Evolutionary conservation across 2,888 invertebrate genomes (phyloP).

Genomic region (Brachynemurus nebulosus): DNA sequence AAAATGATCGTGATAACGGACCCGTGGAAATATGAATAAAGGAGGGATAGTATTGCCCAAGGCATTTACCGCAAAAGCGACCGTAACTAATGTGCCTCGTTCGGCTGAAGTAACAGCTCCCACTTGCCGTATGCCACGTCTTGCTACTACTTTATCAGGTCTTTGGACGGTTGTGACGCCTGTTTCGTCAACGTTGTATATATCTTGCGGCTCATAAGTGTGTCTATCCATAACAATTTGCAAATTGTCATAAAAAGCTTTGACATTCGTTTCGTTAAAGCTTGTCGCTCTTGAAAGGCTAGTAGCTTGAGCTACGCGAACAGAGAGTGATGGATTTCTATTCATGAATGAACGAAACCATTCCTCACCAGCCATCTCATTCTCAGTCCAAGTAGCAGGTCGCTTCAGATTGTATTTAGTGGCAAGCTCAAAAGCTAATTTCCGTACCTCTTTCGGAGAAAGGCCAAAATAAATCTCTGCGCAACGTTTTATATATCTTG

Average conservation of each 20-base stretch:
- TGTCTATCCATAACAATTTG: constrained; percentile 10
- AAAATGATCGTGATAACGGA: constrained; percentile 21
- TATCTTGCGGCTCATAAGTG: constrained; percentile 11
- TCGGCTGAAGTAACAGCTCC: constrained; percentile 20
- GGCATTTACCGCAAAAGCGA: not conserved
- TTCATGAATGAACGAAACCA: constrained; percentile 10
- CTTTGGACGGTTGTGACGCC: constrained; percentile 18
- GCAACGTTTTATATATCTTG: no score
- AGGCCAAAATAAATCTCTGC: no score
- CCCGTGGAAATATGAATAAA: constrained; percentile 26
- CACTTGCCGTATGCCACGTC: constrained; percentile 6
- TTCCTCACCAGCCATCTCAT: no score
- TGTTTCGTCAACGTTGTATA: constrained; percentile 17
- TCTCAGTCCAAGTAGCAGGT: no score
- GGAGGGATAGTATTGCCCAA: not conserved
- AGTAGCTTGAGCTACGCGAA: constrained; percentile 13
- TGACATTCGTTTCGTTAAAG: not conserved
- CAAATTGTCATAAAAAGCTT: not conserved
- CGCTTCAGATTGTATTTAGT: no score
- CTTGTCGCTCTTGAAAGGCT: constrained; percentile 14
- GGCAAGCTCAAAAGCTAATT: no score
- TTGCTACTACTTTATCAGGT: constrained; percentile 10
- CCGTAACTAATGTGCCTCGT: constrained; percentile 21
- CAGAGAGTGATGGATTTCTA: constrained; percentile 15
- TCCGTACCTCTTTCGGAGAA: no score